phyloP scores from a whole-genome alignment of 2,113 vertebrate genomes.

The Nothoprocta pentlandii region DNA sequence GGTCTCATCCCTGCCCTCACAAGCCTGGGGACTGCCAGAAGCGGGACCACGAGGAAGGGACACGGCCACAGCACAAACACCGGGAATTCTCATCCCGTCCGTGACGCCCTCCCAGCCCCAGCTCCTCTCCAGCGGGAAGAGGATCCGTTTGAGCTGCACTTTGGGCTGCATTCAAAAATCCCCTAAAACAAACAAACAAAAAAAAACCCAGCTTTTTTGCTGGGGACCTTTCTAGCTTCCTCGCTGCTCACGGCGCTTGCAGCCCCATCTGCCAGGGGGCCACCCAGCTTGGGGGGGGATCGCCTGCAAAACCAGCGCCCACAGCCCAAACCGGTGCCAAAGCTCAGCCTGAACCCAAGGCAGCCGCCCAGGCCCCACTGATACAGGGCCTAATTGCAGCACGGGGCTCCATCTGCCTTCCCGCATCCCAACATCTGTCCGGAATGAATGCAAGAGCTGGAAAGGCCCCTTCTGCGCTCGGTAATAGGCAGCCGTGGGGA shows the following conservation, averaged over 20 bases:
- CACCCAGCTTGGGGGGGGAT: neutral
- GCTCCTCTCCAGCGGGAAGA: neutral
- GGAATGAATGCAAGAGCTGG: neutral
- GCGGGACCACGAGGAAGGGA: neutral
- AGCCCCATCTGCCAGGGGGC: neutral
- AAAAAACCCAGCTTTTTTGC: too few species aligned
- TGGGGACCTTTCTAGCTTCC: neutral
- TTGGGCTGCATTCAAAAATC: neutral
- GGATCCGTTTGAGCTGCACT: neutral
- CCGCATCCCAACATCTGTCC: slow-evolving; percentile 14
- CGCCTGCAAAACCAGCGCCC: rapidly evolving
- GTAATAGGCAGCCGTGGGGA: neutral
- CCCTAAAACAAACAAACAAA: neutral
- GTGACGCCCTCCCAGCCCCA: neutral
- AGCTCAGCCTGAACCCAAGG: neutral
- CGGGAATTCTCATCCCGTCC: neutral
- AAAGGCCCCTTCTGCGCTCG: neutral
- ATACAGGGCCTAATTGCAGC: neutral
- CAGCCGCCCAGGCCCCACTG: neutral
- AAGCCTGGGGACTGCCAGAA: too few species aligned
- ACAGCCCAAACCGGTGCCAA: neutral
- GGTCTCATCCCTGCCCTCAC: neutral
- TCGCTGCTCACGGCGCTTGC: neutral
- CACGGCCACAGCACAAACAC: neutral
- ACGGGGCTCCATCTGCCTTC: slow-evolving; percentile 42